Conservation (phyloP, 2,113 vertebrate genomes). For the Narcine bancroftii region DNA sequence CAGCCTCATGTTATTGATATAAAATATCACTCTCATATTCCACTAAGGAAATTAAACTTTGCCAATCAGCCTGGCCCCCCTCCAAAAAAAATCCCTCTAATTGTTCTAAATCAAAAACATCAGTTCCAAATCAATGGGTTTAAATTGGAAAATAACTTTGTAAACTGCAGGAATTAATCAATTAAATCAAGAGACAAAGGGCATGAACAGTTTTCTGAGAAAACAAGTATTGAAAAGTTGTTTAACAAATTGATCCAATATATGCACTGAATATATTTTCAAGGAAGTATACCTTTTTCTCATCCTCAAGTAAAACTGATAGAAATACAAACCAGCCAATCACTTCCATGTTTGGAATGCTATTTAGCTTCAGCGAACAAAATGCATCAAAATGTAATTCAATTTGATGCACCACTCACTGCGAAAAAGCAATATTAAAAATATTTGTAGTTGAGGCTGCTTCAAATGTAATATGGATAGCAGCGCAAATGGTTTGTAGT, state of each 20-base stretch:
- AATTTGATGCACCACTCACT: background rate
- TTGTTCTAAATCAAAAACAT: background rate
- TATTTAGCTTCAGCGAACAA: background rate
- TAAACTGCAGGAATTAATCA: background rate
- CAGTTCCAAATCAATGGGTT: background rate
- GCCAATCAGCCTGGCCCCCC: no score
- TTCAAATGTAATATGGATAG: background rate
- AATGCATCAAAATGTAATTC: background rate
- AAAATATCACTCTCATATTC: background rate
- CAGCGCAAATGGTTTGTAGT: background rate
- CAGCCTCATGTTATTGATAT: background rate
- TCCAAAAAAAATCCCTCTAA: no score
- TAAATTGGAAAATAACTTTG: background rate
- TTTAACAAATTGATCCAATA: background rate
- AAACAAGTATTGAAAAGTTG: background rate
- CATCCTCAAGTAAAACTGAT: background rate
- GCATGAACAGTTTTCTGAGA: background rate
- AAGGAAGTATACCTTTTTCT: background rate
- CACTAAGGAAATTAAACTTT: background rate
- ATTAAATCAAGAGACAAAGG: background rate
- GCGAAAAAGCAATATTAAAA: background rate
- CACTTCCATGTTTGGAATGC: background rate
- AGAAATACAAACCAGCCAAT: slow-evolving; percentile 4
- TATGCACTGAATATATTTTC: background rate
- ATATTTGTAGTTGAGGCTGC: background rate